These are phyloP conservation scores for Cynopterus brachyotis DNA, from an alignment of 2,113 vertebrate genomes.

Conservation along the genomic window DNA sequence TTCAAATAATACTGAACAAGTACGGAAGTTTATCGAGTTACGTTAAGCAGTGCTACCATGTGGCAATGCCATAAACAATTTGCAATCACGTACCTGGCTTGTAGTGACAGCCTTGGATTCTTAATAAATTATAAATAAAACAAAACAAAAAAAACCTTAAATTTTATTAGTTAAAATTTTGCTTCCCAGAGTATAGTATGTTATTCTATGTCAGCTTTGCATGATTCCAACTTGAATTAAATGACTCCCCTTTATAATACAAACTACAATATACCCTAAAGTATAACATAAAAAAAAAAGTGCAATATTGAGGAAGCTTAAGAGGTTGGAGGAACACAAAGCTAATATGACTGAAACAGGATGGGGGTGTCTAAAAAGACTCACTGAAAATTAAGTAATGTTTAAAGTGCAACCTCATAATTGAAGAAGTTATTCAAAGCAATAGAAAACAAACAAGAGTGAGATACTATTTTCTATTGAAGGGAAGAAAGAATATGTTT, in stretches of 20 bases:
- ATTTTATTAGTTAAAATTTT: not conserved
- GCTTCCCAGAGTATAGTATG: not conserved
- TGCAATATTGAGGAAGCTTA: not conserved
- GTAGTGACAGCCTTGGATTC: not conserved
- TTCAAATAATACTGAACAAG: not conserved
- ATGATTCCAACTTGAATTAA: not conserved
- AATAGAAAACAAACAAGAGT: not conserved
- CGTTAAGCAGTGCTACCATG: not conserved
- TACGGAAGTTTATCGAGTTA: not conserved
- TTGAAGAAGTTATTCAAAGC: not conserved
- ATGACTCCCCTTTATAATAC: not conserved
- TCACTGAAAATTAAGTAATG: not conserved
- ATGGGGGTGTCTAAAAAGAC: not conserved
- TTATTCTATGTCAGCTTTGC: not conserved
- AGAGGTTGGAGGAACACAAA: not conserved
- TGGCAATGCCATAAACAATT: not conserved
- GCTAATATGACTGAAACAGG: not conserved
- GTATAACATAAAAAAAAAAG: not conserved
- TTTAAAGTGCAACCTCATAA: not conserved
- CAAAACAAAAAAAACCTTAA: not conserved
- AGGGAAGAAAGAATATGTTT: not conserved
- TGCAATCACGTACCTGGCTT: not conserved
- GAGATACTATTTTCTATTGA: not conserved
- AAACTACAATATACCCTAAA: not conserved
- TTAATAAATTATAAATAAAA: not conserved